Percentiles rank a stretch among this genome's conserved stretches.
These are phyloP conservation scores for Tortricodes alternella DNA, from an alignment of 2,888 invertebrate genomes.

Conservation along the genomic window DNA sequence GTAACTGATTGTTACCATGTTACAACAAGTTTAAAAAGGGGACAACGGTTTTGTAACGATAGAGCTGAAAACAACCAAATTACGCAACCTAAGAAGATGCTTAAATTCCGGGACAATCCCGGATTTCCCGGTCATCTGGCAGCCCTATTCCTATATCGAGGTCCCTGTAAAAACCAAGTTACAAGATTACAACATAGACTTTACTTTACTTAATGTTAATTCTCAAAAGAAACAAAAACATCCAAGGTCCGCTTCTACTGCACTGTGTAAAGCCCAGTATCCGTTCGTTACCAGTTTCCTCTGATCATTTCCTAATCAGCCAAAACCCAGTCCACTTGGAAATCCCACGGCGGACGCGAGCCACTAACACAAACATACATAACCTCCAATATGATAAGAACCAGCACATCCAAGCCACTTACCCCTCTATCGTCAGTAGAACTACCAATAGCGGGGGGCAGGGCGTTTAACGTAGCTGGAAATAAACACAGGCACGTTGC, in stretches of 20 bases:
- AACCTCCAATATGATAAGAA: constrained; percentile 28
- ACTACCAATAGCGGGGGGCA: constrained; percentile 38
- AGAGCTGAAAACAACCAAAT: too few species aligned
- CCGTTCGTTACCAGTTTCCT: constrained; percentile 34
- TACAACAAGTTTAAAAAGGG: too few species aligned
- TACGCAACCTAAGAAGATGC: too few species aligned
- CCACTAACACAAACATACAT: constrained; percentile 34
- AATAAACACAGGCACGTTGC: constrained; percentile 50
- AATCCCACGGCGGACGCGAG: constrained; percentile 43
- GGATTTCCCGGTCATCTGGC: too few species aligned
- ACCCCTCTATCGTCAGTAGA: constrained; percentile 41
- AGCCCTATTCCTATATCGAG: too few species aligned
- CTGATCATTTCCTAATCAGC: constrained; percentile 43
- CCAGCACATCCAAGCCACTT: constrained; percentile 32
- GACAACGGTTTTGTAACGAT: too few species aligned
- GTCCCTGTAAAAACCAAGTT: too few species aligned
- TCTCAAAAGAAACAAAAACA: constrained; percentile 10
- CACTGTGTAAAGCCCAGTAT: constrained; percentile 29
- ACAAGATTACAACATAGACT: not conserved
- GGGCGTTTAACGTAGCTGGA: constrained; percentile 41
- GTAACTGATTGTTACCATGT: too few species aligned
- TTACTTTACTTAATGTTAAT: constrained; percentile 4
- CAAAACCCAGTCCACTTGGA: constrained; percentile 45
- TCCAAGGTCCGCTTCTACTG: constrained; percentile 20
- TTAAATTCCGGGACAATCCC: too few species aligned